Percentiles rank a stretch among this genome's conserved stretches.
Conservation (phyloP, 2,797 vertebrate species). For the Psittacula derbiana region DNA sequence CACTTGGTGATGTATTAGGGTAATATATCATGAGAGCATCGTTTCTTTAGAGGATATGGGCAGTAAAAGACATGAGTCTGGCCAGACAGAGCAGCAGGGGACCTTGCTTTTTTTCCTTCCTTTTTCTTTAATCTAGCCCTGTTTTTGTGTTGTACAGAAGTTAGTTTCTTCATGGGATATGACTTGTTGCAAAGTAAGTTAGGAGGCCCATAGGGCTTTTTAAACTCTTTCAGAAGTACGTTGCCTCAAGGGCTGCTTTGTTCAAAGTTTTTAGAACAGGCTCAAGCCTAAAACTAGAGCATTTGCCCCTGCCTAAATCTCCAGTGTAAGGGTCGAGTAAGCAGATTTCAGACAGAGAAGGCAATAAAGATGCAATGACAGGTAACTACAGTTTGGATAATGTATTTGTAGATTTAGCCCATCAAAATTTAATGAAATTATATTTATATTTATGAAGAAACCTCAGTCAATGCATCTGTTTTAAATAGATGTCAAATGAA, state of each 20-base stretch:
- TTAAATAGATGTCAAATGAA: background rate
- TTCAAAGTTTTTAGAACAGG: slow-evolving; percentile 55
- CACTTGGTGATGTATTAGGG: slow-evolving; percentile 72
- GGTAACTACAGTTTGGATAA: slow-evolving; percentile 14
- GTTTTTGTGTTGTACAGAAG: slow-evolving; percentile 76
- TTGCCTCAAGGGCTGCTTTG: slow-evolving; percentile 79
- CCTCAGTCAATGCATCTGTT: background rate
- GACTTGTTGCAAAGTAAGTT: slow-evolving; percentile 80
- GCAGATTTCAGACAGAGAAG: slow-evolving; percentile 38
- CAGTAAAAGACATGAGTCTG: slow-evolving; percentile 74
- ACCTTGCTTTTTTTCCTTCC: slow-evolving; percentile 65
- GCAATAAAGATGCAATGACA: slow-evolving; percentile 33
- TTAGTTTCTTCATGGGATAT: slow-evolving; percentile 82
- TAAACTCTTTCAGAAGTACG: slow-evolving; percentile 73
- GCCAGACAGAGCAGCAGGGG: slow-evolving; percentile 77
- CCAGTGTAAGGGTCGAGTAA: slow-evolving; percentile 34
- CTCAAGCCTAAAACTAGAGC: slow-evolving; percentile 7
- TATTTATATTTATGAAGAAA: background rate
- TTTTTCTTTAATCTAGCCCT: slow-evolving; percentile 77
- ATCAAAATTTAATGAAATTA: background rate
- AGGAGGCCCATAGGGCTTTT: slow-evolving; percentile 78
- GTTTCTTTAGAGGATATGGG: slow-evolving; percentile 72
- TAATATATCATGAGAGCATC: slow-evolving; percentile 74
- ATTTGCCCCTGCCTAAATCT: slow-evolving; percentile 54
- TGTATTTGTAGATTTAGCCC: background rate